Evolutionary conservation across 2,888 invertebrate species (phyloP), one percentile per base, ranked within the genome.

Genomic region (Drosophila ustulata): DNA sequence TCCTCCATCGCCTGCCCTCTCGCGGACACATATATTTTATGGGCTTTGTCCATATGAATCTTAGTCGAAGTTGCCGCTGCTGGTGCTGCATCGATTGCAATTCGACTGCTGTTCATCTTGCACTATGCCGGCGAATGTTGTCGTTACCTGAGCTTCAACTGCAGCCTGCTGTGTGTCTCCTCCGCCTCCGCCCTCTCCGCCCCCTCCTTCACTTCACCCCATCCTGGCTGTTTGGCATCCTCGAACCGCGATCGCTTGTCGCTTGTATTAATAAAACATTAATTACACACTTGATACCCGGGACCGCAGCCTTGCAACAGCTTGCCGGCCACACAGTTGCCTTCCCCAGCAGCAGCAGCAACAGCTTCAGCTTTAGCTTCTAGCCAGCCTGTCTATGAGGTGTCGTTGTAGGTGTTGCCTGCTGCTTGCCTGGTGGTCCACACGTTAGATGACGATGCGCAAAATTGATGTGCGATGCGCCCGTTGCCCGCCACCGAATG

Each of bases 241-340:
- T 61, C 76, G 76, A 78, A 81, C 80, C 84, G 88, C 90, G 90
- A 90, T 91, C 91, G 90, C 83, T 91, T 91, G 91, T 91, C 91
- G 88, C 88, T 88, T 89, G 86, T 91, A 91, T 92, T 92, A 91
- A 91, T 91, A 92, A 92, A 91, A 89, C 91, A 91, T 92, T 91
- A 90, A 92, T 91, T 91, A 91, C 91, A 73, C 82, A 82, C 84
- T 80, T 78, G 89, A 89, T 87, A 89, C 86, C 71, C 66, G 71
- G 74, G 56, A 23, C 58, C 78, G 45, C 55, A 61, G 69, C 46
- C 56, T 62, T 52, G 50, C 47, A 46, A 62, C 53, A 56, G 32
- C 46, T 63, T 56, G 56, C 3, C 4, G 47, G 51, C 13, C 41
- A 34, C 49, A 63, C 41, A 53, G 41, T 2, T 52, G 23, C 50